phyloP scores from a whole-genome alignment of 2,888 invertebrate genomes.

The Drosophila barbarae region DNA sequence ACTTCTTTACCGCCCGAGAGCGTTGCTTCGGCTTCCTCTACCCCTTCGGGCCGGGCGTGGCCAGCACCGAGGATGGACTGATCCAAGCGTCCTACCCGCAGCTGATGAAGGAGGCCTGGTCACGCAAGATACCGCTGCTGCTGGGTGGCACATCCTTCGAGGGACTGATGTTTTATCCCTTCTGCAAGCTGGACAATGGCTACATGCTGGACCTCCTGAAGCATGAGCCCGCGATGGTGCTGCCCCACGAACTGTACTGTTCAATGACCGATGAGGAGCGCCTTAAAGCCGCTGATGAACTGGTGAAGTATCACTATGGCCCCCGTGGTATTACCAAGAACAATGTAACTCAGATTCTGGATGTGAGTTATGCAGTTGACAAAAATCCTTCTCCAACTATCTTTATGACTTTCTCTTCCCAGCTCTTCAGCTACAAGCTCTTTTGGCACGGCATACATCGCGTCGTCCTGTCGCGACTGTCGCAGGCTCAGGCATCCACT shows the following conservation, averaged over 20 bases:
- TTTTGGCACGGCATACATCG: constrained; percentile 79
- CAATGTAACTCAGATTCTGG: constrained; percentile 70
- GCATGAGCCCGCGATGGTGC: constrained; percentile 47
- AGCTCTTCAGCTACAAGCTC: constrained; percentile 75
- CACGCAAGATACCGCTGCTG: constrained; percentile 73
- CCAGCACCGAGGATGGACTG: constrained; percentile 47
- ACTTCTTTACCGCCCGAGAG: constrained; percentile 66
- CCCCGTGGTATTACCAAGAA: constrained; percentile 43
- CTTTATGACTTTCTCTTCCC: not conserved
- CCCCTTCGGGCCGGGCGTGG: constrained; percentile 72
- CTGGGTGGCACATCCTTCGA: constrained; percentile 77
- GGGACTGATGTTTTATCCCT: constrained; percentile 71
- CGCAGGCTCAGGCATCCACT: constrained; percentile 65
- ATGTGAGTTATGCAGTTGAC: constrained; percentile 59
- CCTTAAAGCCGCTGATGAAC: constrained; percentile 53
- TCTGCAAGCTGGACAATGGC: constrained; percentile 45
- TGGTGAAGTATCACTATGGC: constrained; percentile 80
- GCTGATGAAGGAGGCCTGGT: constrained; percentile 73
- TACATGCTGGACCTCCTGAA: constrained; percentile 47
- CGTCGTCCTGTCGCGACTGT: constrained; percentile 64
- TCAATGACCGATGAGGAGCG: constrained; percentile 41
- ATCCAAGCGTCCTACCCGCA: constrained; percentile 58
- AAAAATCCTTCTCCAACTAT: not conserved
- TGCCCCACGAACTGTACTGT: constrained; percentile 68
- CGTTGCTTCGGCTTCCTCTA: constrained; percentile 57